Conservation (phyloP, 2,888 invertebrate genomes). For the Phaonia tiefii region DNA sequence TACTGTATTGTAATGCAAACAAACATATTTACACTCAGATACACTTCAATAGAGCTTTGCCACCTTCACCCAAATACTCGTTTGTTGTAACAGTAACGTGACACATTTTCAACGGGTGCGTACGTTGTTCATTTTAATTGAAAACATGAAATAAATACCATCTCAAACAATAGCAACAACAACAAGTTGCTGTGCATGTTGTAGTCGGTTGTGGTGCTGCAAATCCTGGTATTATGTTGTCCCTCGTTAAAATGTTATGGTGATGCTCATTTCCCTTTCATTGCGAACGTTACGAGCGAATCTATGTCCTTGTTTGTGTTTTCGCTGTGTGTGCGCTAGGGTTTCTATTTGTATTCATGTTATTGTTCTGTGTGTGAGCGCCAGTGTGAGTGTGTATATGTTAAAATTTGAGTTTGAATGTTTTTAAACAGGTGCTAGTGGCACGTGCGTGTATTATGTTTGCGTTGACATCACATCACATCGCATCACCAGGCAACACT, state of each 20-base stretch:
- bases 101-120: conserved; percentile 49
- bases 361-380: neutral
- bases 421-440: conserved; percentile 64
- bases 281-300: conserved; percentile 19
- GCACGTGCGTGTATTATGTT: conserved; percentile 64
- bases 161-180: conserved; percentile 45
- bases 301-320: conserved; percentile 43
- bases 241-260: too few species aligned
- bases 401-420: conserved; percentile 28
- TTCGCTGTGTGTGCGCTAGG: too few species aligned
- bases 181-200: conserved; percentile 27
- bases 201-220: conserved; percentile 17
- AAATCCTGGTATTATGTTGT: neutral
- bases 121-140: conserved; percentile 58
- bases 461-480: conserved; percentile 29
- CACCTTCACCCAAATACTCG: neutral
- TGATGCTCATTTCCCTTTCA: conserved; percentile 23
- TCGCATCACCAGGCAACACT: neutral
- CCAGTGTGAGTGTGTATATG: neutral
- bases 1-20: too few species aligned
- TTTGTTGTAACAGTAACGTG: conserved; percentile 40
- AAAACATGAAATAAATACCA: conserved; percentile 63
- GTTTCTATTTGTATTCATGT: too few species aligned
- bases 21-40: neutral
- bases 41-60: too few species aligned